A percentile compares a stretch with the other conserved stretches of the same genome.
phyloP scores from a whole-genome alignment of 1,140 invertebrate species.

The Philopotamus ludificatus region DNA sequence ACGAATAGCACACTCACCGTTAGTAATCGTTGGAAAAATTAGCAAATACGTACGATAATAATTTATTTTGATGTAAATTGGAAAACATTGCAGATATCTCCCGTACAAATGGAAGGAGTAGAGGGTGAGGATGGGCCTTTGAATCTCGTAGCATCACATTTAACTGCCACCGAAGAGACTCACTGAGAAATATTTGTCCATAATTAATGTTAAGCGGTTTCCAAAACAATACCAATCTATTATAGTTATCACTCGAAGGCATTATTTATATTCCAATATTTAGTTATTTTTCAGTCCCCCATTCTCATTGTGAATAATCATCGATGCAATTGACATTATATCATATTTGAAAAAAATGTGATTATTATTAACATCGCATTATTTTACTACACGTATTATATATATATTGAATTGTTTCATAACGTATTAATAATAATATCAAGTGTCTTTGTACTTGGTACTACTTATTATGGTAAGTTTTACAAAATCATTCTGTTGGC shows the following conservation, averaged over 20 bases:
- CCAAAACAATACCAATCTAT: neutral
- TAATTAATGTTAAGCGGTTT: neutral
- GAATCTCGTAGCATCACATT: slow-evolving; percentile 53
- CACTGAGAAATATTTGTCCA: slow-evolving; percentile 43
- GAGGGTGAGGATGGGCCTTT: slow-evolving; percentile 55
- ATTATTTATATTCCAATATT: slow-evolving; percentile 23
- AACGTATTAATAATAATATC: no score
- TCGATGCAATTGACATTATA: no score
- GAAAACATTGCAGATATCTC: slow-evolving; percentile 32
- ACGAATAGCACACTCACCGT: slow-evolving; percentile 41
- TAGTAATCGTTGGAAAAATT: neutral
- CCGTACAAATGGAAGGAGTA: slow-evolving; percentile 47
- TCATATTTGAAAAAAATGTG: no score
- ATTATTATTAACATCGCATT: no score
- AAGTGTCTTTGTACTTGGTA: no score
- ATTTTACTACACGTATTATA: no score
- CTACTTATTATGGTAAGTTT: no score
- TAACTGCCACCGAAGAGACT: slow-evolving; percentile 50
- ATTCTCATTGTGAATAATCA: slow-evolving; percentile 30
- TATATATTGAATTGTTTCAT: no score
- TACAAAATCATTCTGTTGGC: no score
- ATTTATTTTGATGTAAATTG: neutral
- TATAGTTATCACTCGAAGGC: slow-evolving; percentile 22
- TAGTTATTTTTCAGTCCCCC: slow-evolving; percentile 4
- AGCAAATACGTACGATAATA: neutral